Conservation (phyloP, 2,888 invertebrate species). For the Branchipolynoe longqiensis region DNA sequence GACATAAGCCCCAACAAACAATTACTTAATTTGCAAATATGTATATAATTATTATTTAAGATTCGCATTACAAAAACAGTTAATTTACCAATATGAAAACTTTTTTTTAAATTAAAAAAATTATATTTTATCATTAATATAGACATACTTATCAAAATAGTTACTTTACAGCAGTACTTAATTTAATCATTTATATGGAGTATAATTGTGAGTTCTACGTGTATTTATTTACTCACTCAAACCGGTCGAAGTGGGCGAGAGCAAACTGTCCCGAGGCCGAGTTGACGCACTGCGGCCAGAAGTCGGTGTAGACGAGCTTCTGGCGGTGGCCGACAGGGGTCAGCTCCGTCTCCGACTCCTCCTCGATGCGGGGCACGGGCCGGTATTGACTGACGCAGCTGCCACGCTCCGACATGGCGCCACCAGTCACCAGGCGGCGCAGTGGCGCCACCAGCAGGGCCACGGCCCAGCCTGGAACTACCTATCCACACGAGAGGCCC, state of each 20-base stretch:
- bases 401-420: slow-evolving; percentile 59
- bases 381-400: slow-evolving; percentile 51
- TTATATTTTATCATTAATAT: no score
- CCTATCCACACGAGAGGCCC: no score
- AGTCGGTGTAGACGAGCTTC: slow-evolving; percentile 61
- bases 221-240: slow-evolving; percentile 63
- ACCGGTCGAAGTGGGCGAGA: slow-evolving; percentile 62
- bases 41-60: no score
- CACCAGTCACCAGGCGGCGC: slow-evolving; percentile 8
- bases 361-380: slow-evolving; percentile 56
- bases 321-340: slow-evolving; percentile 18
- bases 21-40: no score
- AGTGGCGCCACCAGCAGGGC: neutral
- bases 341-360: slow-evolving; percentile 45
- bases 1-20: no score
- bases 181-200: no score
- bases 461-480: no score
- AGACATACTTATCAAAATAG: no score
- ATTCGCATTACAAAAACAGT: no score
- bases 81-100: no score
- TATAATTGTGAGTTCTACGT: neutral
- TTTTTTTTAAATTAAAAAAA: no score
- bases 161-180: no score
- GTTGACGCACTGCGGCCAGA: slow-evolving; percentile 66
- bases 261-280: slow-evolving; percentile 54